Base-by-base conservation (phyloP, 2,888 invertebrate genomes). In the Tuta absoluta region DNA sequence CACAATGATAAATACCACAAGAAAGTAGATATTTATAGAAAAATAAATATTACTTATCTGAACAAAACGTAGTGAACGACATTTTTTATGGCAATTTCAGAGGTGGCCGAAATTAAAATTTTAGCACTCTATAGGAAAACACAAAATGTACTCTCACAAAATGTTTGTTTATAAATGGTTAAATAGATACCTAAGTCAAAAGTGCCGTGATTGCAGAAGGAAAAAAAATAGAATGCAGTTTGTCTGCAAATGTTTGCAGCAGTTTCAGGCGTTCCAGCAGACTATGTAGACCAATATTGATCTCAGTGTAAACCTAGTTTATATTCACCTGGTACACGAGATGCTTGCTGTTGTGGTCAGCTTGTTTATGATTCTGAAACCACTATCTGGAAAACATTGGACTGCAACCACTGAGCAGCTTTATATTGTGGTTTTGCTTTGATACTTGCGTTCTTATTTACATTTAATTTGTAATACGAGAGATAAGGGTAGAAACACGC, bases 221-320 rank as follows among this genome's bases (percentile, higher is more conserved):
- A 41, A n/a, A 14, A 41, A 0, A 41, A n/a, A n/a, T 5, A 41
- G 10, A 45, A 45, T 45, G 45, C 45, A 45, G 45, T 45, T 45
- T 3, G 45, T 11, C 45, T 45, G 17, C n/a, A 45, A 45, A 45
- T 17, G 17, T n/a, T 45, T n/a, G n/a, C 45, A 45, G 45, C 45
- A 17, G 45, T 45, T 37, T n/a, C 48, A 7, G n/a, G n/a, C n/a
- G n/a, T n/a, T 17, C n/a, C 45, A 51, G 51, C 23, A 3, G 10
- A 12, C 11, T 51, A 19, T 51, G 51, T 51, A 51, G 19, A 51
- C 51, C 51, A 51, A 51, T 51, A 51, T 51, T 51, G 51, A 23
- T 51, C 51, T 51, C 12, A 4, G 23, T 19, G 51, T 51, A 51
- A 51, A 23, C 51, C 23, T 51, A 51, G 19, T 19, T 51, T 51